phyloP scores from a whole-genome alignment of 2,797 vertebrate species.

The Pantherophis alleghaniensis region DNA sequence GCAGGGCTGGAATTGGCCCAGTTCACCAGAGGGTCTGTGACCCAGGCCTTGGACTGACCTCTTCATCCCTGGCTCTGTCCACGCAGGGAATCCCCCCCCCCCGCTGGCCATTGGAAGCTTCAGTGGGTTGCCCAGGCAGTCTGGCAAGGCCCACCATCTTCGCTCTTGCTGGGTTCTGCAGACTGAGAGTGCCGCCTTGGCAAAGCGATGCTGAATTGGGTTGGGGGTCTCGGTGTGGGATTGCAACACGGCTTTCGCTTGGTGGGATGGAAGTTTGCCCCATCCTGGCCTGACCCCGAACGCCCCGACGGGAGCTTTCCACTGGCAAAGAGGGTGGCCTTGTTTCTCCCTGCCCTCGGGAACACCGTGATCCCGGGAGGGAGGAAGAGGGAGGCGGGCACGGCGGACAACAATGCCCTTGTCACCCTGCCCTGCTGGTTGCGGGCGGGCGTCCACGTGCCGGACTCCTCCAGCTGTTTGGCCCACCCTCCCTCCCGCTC shows the following conservation, averaged over 20 bases:
- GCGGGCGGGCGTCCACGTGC: background rate
- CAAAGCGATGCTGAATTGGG: fast-evolving
- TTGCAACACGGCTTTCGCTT: background rate
- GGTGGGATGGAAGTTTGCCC: background rate
- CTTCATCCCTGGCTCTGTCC: too few species aligned
- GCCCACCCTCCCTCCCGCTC: background rate
- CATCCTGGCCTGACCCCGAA: background rate
- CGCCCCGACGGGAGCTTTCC: background rate
- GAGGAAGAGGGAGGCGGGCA: background rate
- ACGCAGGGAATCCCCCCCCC: background rate
- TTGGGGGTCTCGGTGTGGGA: background rate
- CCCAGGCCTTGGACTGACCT: background rate
- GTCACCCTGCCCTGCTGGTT: background rate
- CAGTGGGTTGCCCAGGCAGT: background rate
- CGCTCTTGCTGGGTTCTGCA: background rate
- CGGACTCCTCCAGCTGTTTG: background rate
- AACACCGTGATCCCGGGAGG: background rate
- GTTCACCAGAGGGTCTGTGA: background rate
- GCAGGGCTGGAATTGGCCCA: background rate
- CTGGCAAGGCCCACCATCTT: background rate
- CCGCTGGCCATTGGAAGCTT: background rate
- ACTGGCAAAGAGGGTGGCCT: background rate
- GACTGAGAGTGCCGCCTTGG: background rate
- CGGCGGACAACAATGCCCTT: background rate
- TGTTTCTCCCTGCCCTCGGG: background rate